Evolutionary conservation across 2,113 vertebrate species (phyloP).

Genomic region (Marmota flaviventris): DNA sequence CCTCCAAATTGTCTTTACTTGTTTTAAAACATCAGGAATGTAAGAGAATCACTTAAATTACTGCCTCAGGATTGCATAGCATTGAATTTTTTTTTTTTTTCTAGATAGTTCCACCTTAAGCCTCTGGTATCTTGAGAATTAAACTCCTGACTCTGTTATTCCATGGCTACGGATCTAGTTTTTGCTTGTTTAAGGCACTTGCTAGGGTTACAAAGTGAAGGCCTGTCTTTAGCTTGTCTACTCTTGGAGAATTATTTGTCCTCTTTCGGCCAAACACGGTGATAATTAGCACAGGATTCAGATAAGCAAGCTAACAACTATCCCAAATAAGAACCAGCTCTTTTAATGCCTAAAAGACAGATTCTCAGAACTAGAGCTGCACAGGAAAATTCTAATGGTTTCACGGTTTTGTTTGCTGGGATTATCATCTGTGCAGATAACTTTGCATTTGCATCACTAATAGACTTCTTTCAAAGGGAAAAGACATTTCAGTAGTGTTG

Average conservation of each 20-base stretch:
- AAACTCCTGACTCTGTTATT: not conserved
- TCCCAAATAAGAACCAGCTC: not conserved
- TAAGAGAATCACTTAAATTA: not conserved
- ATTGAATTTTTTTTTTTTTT: not conserved
- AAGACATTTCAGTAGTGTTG: constrained; percentile 58
- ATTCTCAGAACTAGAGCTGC: constrained; percentile 26
- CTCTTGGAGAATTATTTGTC: constrained; percentile 26
- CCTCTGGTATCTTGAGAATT: constrained; percentile 37
- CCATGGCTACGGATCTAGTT: not conserved
- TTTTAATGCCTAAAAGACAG: constrained; percentile 52
- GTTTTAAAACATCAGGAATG: constrained; percentile 43
- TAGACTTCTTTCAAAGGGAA: constrained; percentile 74
- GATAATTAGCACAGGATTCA: constrained; percentile 54
- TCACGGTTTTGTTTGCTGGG: constrained; percentile 74
- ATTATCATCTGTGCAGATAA: constrained; percentile 75
- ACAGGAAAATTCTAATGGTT: constrained; percentile 68
- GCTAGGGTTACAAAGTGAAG: not conserved
- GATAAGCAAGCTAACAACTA: constrained; percentile 55
- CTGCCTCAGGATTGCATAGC: not conserved
- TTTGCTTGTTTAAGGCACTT: not conserved
- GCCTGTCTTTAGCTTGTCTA: not conserved
- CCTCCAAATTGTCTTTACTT: constrained; percentile 22
- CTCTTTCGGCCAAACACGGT: not conserved
- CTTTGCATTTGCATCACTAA: constrained; percentile 69
- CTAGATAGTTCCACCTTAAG: not conserved